A percentile compares a stretch with the other conserved stretches of the same genome.
Evolutionary conservation across 2,888 invertebrate species (phyloP).

Genomic region (Eutolmus rufibarbis): DNA sequence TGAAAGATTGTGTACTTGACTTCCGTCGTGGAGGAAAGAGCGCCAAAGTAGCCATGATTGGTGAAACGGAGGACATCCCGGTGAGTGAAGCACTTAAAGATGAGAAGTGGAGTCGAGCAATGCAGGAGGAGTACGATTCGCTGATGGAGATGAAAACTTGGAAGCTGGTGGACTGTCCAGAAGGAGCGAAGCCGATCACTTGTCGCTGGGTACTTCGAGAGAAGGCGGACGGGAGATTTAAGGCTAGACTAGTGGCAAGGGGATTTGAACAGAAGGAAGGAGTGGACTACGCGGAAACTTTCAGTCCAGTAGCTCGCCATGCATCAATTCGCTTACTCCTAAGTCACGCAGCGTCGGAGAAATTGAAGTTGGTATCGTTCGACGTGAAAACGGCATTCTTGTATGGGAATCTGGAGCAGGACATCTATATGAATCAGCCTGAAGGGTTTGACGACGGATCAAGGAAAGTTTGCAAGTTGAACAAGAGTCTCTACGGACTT

Average conservation of each 20-base stretch:
- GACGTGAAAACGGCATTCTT: too few species aligned
- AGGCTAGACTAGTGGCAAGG: not conserved
- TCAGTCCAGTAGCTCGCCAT: too few species aligned
- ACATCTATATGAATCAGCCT: too few species aligned
- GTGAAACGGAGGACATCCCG: not conserved
- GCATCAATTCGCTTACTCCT: too few species aligned
- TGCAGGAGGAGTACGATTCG: not conserved
- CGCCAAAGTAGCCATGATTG: not conserved
- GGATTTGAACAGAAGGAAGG: not conserved
- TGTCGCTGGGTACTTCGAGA: not conserved
- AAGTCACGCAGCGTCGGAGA: not conserved
- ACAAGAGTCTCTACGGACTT: not conserved
- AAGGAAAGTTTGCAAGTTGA: too few species aligned
- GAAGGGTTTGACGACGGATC: too few species aligned
- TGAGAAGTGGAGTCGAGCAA: not conserved
- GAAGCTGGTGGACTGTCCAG: not conserved
- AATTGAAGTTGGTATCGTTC: too few species aligned
- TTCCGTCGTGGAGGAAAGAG: too few species aligned
- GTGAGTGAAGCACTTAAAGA: not conserved
- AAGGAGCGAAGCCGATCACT: too few species aligned
- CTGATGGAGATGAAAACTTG: not conserved
- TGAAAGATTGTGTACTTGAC: too few species aligned
- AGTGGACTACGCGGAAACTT: too few species aligned
- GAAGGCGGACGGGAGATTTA: not conserved
- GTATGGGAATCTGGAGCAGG: too few species aligned